Percentiles rank a stretch among this genome's conserved stretches.
phyloP scores from a whole-genome alignment of 2,888 invertebrate species.

The Hirudinaria manillensis region DNA sequence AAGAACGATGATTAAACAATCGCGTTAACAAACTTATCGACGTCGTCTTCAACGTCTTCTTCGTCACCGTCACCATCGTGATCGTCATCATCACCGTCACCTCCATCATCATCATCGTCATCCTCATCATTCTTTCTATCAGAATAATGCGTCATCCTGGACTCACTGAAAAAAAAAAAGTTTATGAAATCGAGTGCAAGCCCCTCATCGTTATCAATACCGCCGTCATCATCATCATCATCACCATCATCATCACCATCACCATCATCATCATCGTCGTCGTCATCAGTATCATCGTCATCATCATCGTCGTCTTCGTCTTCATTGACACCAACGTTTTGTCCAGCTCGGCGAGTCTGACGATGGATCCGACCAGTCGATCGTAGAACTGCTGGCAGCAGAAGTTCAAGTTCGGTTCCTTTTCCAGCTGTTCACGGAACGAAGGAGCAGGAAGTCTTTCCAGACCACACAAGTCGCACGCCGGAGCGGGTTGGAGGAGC shows the following conservation, averaged over 20 bases:
- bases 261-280: conserved; percentile 2
- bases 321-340: neutral
- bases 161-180: too few species aligned
- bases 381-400: neutral
- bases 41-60: conserved; percentile 11
- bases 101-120: conserved; percentile 7
- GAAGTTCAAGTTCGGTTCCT: neutral
- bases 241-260: neutral
- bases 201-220: neutral
- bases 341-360: neutral
- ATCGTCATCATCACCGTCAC: conserved; percentile 4
- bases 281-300: neutral
- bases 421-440: neutral
- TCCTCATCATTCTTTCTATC: neutral
- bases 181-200: too few species aligned
- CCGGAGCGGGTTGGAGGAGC: too few species aligned
- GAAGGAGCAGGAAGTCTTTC: too few species aligned
- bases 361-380: neutral
- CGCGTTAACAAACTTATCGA: too few species aligned
- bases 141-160: too few species aligned
- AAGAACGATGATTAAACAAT: too few species aligned
- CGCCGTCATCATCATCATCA: conserved; percentile 5
- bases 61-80: neutral
- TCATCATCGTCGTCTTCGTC: neutral
- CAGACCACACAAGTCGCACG: too few species aligned